Base-by-base conservation (phyloP, 2,113 vertebrate genomes). In the Rhineura floridana region DNA sequence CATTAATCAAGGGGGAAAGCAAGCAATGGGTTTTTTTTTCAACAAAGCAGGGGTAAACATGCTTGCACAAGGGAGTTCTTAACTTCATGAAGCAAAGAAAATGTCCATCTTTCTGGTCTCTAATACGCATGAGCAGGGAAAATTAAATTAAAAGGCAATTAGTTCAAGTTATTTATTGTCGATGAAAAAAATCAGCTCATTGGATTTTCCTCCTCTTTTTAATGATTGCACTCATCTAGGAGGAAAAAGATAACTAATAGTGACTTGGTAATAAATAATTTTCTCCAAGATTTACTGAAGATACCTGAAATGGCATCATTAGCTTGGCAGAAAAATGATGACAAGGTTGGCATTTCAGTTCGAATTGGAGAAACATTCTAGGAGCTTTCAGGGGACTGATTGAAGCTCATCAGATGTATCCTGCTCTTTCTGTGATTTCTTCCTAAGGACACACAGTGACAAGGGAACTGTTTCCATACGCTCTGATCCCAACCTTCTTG, bases 151-250 rank as follows among this genome's bases (percentile, higher is more conserved):
- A 28, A n/a, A 25, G 82, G 28, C 3, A 85, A 13, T 55, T 89
- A 73, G 52, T 85, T 90, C 79, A 81, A 65, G 84, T 86, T 76
- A 86, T 77, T 77, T 86, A 69, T 83, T 83, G 70, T 69, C 83
- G 70, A 77, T 81, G 42, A 17, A 39, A 50, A 72, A 46, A 73
- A 63, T 33, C n/a, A 75, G 13, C 36, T 67, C 59, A 81, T 76
- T 82, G 82, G 79, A 7, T 52, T 80, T 73, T 81, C 6, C 67
- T 84, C n/a, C 0, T 62, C 39, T 69, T 55, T 62, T 77, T 69
- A 77, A 70, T 86, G 81, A 75, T 42, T 36, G 8, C 75, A 86
- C 72, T n/a, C 0, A 17, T 79, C 59, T 33, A 75, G 28, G 11
- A 11, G 19, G 9, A 15, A 15, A 42, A 89, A 87, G 76, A 84